A percentile compares a stretch with the other conserved stretches of the same genome.
phyloP scores from a whole-genome alignment of 1,140 invertebrate species.

The Heliconius eleuchia region DNA sequence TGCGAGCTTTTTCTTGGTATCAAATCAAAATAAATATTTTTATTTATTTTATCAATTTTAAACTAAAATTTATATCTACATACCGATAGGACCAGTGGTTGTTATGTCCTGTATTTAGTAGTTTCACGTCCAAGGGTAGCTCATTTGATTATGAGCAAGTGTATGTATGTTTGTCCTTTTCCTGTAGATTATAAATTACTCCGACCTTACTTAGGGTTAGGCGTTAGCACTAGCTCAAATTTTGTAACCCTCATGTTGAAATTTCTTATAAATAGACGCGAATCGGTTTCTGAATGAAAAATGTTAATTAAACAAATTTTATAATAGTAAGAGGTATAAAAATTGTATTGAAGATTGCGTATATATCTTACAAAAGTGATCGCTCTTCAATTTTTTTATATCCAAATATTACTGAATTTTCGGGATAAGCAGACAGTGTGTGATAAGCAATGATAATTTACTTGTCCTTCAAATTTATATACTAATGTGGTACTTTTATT shows the following conservation, averaged over 20 bases:
- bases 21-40: neutral
- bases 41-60: neutral
- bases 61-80: neutral
- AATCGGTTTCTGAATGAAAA: neutral
- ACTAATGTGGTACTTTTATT: too few relatives aligned
- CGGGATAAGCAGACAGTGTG: too few relatives aligned
- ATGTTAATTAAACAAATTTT: too few relatives aligned
- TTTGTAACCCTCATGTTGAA: slow-evolving; percentile 16
- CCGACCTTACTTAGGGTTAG: neutral
- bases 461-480: too few relatives aligned
- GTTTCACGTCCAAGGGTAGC: neutral
- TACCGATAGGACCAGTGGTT: neutral
- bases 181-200: slow-evolving; percentile 20
- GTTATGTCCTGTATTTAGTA: neutral
- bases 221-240: slow-evolving; percentile 1
- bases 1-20: neutral
- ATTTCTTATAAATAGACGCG: slow-evolving; percentile 7
- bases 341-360: too few relatives aligned
- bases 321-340: too few relatives aligned
- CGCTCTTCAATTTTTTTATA: too few relatives aligned
- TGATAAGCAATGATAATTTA: too few relatives aligned
- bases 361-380: too few relatives aligned
- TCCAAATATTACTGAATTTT: too few relatives aligned
- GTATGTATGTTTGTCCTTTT: slow-evolving; percentile 19
- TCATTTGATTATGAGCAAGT: neutral